Conservation (phyloP, 1,140 invertebrate species). For the Venustaconcha ellipsiformis region DNA sequence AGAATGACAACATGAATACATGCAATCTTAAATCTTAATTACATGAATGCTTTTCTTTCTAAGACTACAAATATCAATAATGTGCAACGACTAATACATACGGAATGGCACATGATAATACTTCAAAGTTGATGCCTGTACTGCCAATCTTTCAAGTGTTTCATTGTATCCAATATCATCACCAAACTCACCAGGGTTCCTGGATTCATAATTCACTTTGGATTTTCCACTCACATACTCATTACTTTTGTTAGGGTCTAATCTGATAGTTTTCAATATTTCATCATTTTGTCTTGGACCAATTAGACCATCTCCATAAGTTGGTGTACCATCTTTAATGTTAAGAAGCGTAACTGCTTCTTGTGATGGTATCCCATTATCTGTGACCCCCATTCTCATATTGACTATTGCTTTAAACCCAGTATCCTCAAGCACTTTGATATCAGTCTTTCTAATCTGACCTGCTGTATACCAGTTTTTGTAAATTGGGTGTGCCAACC, state of each 20-base stretch:
- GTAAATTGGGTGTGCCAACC: slow-evolving; percentile 55
- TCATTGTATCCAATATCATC: slow-evolving; percentile 62
- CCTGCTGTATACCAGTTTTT: slow-evolving; percentile 58
- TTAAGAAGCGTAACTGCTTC: slow-evolving; percentile 56
- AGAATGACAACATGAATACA: too few species aligned
- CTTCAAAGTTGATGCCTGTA: slow-evolving; percentile 38
- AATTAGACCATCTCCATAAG: slow-evolving; percentile 41
- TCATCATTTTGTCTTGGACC: slow-evolving; percentile 38
- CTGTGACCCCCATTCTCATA: slow-evolving; percentile 42
- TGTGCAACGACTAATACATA: slow-evolving; percentile 24
- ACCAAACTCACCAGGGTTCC: slow-evolving; percentile 57
- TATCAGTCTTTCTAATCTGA: slow-evolving; percentile 49
- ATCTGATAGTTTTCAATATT: slow-evolving; percentile 39
- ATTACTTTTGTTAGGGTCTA: slow-evolving; percentile 43
- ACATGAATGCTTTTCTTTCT: too few species aligned
- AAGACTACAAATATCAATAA: too few species aligned
- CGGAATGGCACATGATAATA: slow-evolving; percentile 56
- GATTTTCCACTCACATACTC: slow-evolving; percentile 47
- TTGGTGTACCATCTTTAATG: slow-evolving; percentile 42
- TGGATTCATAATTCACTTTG: slow-evolving; percentile 50
- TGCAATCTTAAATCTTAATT: too few species aligned
- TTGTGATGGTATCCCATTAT: slow-evolving; percentile 42
- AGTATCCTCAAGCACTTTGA: slow-evolving; percentile 36
- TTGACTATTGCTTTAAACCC: slow-evolving; percentile 55
- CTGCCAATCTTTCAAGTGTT: slow-evolving; percentile 35